Conservation (phyloP, 2,797 vertebrate genomes). For the Gambelia wislizenii region DNA sequence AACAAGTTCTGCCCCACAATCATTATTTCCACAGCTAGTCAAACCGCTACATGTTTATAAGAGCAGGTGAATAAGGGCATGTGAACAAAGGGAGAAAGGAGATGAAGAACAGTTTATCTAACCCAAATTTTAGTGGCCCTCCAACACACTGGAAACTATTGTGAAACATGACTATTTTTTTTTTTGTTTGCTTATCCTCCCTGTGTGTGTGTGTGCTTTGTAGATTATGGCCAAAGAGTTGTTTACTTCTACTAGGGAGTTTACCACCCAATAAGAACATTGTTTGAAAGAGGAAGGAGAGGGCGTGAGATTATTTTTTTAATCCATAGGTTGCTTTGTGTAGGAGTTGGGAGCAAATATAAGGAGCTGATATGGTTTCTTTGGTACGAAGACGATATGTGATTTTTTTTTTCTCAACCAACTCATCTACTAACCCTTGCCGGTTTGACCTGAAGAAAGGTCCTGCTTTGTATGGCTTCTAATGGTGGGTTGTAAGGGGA, state of each 20-base stretch:
- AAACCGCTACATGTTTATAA: neutral
- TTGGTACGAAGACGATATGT: neutral
- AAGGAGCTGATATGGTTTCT: slow-evolving; percentile 24
- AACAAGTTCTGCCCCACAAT: no score
- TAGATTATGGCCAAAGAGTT: slow-evolving; percentile 2
- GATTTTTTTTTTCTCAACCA: slow-evolving; percentile 21
- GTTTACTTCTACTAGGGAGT: neutral
- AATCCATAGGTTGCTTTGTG: neutral
- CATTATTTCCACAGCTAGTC: neutral
- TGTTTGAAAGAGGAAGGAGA: slow-evolving; percentile 15
- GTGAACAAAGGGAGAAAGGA: neutral
- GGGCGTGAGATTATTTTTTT: slow-evolving; percentile 33
- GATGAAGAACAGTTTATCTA: neutral
- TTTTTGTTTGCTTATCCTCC: neutral
- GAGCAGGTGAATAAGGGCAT: neutral
- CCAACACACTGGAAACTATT: neutral
- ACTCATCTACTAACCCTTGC: slow-evolving; percentile 31
- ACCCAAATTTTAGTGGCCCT: neutral
- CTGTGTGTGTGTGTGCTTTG: neutral
- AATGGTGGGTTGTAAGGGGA: neutral
- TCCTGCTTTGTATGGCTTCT: neutral
- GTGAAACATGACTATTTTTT: neutral
- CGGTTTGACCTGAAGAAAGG: neutral
- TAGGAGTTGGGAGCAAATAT: slow-evolving; percentile 1
- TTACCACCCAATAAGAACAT: neutral